phyloP scores from a whole-genome alignment of 2,113 vertebrate genomes.

The Buteo buteo region DNA sequence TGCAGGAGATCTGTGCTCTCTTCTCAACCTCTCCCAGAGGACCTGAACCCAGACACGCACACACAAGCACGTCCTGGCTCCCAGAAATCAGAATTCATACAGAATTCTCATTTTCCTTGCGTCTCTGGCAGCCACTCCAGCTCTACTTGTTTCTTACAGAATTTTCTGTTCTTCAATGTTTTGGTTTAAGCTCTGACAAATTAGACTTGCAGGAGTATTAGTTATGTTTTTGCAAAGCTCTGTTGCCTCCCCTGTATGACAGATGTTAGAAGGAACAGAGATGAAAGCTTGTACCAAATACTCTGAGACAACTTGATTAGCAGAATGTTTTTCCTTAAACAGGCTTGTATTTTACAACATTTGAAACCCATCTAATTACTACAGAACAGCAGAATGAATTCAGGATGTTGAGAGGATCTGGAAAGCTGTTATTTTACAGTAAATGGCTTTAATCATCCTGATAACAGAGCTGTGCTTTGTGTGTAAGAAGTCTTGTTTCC shows the following conservation, averaged over 20 bases:
- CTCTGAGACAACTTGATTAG: background rate
- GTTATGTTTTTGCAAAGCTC: background rate
- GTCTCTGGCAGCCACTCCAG: background rate
- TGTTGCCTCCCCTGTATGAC: background rate
- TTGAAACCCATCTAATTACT: constrained; percentile 27
- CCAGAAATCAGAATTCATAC: background rate
- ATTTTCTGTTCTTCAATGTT: background rate
- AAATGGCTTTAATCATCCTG: constrained; percentile 24
- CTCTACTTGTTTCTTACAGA: background rate
- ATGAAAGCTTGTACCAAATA: background rate
- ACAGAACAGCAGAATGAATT: background rate
- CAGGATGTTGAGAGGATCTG: constrained; percentile 36
- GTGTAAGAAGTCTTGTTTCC: background rate
- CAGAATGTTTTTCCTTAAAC: background rate
- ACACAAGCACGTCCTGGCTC: fast-evolving
- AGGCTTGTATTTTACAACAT: background rate
- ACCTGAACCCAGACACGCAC: background rate
- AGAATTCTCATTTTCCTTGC: background rate
- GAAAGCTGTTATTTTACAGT: constrained; percentile 14
- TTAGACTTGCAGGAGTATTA: background rate
- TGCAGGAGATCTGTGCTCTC: background rate
- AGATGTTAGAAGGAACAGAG: background rate
- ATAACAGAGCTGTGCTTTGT: constrained; percentile 4
- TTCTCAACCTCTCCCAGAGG: background rate
- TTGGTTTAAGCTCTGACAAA: background rate